Base-by-base conservation (phyloP, 1,140 invertebrate genomes). In the Trigoniulus corallinus region DNA sequence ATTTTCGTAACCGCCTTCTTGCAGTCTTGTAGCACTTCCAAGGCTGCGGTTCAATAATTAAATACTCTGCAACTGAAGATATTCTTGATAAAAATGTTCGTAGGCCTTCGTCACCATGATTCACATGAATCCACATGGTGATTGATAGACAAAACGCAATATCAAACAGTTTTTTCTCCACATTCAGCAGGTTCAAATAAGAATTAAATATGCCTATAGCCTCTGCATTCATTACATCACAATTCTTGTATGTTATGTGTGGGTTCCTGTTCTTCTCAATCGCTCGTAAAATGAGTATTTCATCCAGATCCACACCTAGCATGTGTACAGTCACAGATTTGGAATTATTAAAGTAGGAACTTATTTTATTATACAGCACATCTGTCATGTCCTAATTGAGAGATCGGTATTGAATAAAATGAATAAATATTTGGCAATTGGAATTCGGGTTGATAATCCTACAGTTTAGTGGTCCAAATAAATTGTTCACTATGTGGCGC, bases 71-170 rank as follows among this genome's bases (percentile, higher is more conserved):
- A 2, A 81, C 62, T 20, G 69, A 51, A 22, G 48, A 42, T 10
- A 85, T 63, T 64, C 81, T 81, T 3, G 63, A 49, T 13, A 61
- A 48, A 48, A 62, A 62, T 12, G 34, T 23, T 46, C 67, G 58
- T 15, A 86, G 61, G 1, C 80, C 82, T 2, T 66, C 61, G 70
- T 88, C 84, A 13, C 83, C 81, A 65, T 80, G 67, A 63, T 87
- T 87, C 23, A 88, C 59, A 64, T 88, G 84, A 56, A 88, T 82
- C 84, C 84, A 88, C 82, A 88, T 85, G 15, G 82, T 84, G 13
- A 85, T 74, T 18, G 83, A 85, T 64, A 87, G 85, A 61, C 80
- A 83, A 62, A 82, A 84, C 24, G 74, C 68, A 15, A 77, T 69
- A 65, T 84, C 76, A 66, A 87, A 88, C 53, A 66, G 67, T 1